Conservation (phyloP, 2,797 vertebrate genomes). For the Loris lydekkerianus region DNA sequence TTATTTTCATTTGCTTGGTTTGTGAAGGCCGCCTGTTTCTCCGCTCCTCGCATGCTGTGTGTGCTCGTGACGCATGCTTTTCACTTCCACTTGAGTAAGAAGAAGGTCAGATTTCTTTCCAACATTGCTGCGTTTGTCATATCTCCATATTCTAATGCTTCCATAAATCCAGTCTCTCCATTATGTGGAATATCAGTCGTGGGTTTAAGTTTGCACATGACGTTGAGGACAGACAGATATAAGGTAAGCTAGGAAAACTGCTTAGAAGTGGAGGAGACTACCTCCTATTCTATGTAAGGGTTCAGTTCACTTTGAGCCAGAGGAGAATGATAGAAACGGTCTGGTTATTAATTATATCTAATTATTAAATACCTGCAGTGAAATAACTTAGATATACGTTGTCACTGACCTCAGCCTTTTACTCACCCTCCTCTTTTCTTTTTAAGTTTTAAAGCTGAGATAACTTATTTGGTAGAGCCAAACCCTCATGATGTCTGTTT, state of each 20-base stretch:
- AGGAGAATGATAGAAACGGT: not conserved
- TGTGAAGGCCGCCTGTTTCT: conserved; percentile 73
- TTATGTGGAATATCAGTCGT: conserved; percentile 91
- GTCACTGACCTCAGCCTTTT: not conserved
- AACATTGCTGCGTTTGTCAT: conserved; percentile 89
- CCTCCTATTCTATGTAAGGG: conserved; percentile 67
- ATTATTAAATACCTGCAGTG: conserved; percentile 5
- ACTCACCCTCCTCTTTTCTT: not conserved
- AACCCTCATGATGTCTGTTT: not conserved
- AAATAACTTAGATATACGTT: not conserved
- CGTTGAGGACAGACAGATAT: conserved; percentile 87
- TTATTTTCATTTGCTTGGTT: conserved; percentile 77
- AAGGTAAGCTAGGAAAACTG: conserved; percentile 90
- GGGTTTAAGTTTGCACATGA: conserved; percentile 90
- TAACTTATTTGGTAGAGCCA: not conserved
- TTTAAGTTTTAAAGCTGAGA: conserved; percentile 11
- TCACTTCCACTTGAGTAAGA: conserved; percentile 85
- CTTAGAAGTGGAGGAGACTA: conserved; percentile 79
- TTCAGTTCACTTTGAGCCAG: conserved; percentile 76
- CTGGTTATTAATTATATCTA: conserved; percentile 10
- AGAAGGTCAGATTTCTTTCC: conserved; percentile 87
- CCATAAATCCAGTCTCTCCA: conserved; percentile 90
- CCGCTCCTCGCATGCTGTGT: conserved; percentile 82
- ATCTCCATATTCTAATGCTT: conserved; percentile 89
- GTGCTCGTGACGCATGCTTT: conserved; percentile 86